Percentiles rank a stretch among this genome's conserved stretches.
phyloP scores from a whole-genome alignment of 2,113 vertebrate species.

The Dasypus novemcinctus region DNA sequence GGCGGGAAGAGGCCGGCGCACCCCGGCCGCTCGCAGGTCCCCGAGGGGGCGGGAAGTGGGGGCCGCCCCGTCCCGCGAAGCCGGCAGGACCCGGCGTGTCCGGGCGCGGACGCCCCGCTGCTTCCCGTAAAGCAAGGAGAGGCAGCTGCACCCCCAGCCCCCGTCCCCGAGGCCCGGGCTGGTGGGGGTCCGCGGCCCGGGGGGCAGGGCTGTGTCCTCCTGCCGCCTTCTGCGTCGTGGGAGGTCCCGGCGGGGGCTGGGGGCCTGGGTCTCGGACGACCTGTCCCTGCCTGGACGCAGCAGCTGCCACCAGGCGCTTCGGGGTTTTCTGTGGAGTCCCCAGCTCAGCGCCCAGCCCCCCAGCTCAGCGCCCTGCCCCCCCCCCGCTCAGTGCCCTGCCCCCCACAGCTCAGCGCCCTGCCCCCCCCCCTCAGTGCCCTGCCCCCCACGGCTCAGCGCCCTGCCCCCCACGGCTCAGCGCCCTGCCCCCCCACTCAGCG shows the following conservation, averaged over 20 bases:
- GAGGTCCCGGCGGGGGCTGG: rapidly evolving
- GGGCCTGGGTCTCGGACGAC: neutral
- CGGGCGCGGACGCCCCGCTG: neutral
- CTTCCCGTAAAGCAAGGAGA: neutral
- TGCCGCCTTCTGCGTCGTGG: neutral
- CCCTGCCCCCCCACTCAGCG: no score
- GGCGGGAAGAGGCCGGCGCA: no score
- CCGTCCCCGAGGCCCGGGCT: neutral
- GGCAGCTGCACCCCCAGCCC: neutral
- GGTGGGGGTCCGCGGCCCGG: no score
- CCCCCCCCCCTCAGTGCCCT: no score
- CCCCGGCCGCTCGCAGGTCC: no score
- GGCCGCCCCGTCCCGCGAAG: rapidly evolving
- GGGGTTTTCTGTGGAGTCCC: neutral
- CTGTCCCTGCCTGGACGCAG: neutral
- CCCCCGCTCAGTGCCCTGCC: no score
- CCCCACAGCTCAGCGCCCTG: no score
- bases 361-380: no score
- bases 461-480: no score
- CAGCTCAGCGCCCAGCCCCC: no score
- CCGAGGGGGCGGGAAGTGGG: no score
- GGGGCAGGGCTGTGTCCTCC: neutral
- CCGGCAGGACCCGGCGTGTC: rapidly evolving
- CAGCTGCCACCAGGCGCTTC: neutral
- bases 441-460: no score